These are phyloP conservation scores for Ceyx melanurus DNA, from an alignment of 2,113 vertebrate species.

Conservation along the genomic window DNA sequence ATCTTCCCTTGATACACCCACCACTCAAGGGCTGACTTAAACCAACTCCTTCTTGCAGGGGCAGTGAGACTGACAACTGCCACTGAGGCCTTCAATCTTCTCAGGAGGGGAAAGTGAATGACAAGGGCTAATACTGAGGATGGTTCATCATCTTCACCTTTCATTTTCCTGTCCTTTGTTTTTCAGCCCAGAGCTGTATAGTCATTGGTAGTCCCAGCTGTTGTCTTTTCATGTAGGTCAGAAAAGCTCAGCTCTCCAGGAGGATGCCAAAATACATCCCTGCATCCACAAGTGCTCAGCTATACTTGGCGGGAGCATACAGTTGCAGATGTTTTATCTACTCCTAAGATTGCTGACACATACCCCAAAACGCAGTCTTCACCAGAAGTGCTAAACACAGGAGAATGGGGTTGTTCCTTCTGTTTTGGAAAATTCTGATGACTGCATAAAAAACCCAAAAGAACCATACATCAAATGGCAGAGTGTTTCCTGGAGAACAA, in stretches of 20 bases:
- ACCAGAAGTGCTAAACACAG: background rate
- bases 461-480: background rate
- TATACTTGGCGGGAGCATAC: background rate
- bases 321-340: background rate
- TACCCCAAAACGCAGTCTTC: background rate
- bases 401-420: background rate
- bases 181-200: background rate
- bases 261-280: background rate
- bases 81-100: background rate
- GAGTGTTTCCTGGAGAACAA: background rate
- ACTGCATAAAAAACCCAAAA: background rate
- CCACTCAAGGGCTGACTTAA: background rate
- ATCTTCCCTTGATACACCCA: background rate
- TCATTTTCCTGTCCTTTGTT: constrained; percentile 16
- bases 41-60: background rate
- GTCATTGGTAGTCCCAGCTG: background rate
- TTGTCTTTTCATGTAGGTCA: background rate
- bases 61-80: background rate
- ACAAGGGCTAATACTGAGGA: background rate
- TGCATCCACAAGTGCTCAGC: background rate
- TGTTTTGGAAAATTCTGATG: background rate
- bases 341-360: background rate
- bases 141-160: constrained; percentile 20
- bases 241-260: background rate
- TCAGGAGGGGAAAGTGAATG: background rate